These are phyloP conservation scores for Cerastis leucographa DNA, from an alignment of 2,888 invertebrate genomes.

Conservation along the genomic window DNA sequence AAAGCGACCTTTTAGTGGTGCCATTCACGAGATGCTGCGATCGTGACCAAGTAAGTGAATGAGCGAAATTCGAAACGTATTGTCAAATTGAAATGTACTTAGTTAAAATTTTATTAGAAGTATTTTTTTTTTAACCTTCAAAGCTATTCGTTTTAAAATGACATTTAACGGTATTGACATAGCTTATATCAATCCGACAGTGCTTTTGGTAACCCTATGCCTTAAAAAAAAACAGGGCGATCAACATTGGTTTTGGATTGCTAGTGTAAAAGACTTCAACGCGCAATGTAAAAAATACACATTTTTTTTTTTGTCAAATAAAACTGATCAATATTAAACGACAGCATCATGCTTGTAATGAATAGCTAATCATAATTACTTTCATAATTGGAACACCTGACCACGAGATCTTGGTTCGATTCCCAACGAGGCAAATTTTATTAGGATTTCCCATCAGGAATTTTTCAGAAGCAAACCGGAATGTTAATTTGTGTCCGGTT, in stretches of 20 bases:
- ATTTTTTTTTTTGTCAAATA: neutral
- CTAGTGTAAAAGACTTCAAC: conserved; percentile 34
- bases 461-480: neutral
- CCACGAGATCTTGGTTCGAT: neutral
- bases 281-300: neutral
- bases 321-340: too few relatives aligned
- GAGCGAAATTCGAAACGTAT: neutral
- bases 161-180: neutral
- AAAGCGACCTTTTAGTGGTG: neutral
- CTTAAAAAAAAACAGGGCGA: neutral
- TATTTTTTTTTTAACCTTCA: too few relatives aligned
- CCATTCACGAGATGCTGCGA: neutral
- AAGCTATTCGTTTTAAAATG: neutral
- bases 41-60: neutral
- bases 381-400: neutral
- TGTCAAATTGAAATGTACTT: neutral
- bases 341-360: neutral
- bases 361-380: neutral
- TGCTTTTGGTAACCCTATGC: neutral
- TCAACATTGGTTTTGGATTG: neutral
- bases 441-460: neutral
- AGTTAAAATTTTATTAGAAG: neutral
- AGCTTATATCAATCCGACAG: neutral
- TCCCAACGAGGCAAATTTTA: neutral
- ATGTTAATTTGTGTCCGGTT: neutral